Base-by-base conservation (phyloP, 2,888 invertebrate species). In the Conomelus anceps region DNA sequence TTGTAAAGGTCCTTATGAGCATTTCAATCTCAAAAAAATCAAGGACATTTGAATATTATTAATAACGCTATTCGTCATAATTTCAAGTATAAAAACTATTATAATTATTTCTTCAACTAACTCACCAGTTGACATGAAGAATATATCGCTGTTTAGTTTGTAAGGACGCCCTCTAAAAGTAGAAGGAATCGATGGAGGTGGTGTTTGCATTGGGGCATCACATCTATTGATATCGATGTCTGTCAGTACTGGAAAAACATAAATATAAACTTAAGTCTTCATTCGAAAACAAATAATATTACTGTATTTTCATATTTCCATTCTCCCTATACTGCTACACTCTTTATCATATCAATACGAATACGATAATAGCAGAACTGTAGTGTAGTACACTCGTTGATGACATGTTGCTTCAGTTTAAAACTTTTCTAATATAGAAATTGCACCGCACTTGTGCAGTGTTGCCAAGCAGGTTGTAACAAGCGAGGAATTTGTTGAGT, bases 141-240 rank as follows among this genome's bases (percentile, higher is more conserved):
- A 93, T 41, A 93, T 92, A 91, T 93, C 92, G 88, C 91, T 92
- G 91, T 92, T 93, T 88, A 92, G 92, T 89, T 92, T 91, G 93
- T 93, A 91, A 13, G 92, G 92, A 84, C 91, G 90, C 23, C 92
- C 92, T 90, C 92, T 91, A 90, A 92, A 91, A 7, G 92, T 91
- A 9, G 92, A 91, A 17, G 92, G 92, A 26, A 92, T 91, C 23
- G 92, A 94, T 20, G 94, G 94, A 9, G 94, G 94, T n/a, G 94
- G 93, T 84, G 93, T 93, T 89, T 94, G 93, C 91, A 94, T 91
- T 93, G 93, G 89, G 17, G 91, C 90, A 91, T 94, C 94, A 92
- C 93, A 94, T 87, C 93, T 94, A 93, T 93, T 93, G 89, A 95
- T 94, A 92, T 95, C 95, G 91, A 95, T 94, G 92, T 95, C 95